phyloP scores from a whole-genome alignment of 2,113 vertebrate species.

The Turdus rufiventris region DNA sequence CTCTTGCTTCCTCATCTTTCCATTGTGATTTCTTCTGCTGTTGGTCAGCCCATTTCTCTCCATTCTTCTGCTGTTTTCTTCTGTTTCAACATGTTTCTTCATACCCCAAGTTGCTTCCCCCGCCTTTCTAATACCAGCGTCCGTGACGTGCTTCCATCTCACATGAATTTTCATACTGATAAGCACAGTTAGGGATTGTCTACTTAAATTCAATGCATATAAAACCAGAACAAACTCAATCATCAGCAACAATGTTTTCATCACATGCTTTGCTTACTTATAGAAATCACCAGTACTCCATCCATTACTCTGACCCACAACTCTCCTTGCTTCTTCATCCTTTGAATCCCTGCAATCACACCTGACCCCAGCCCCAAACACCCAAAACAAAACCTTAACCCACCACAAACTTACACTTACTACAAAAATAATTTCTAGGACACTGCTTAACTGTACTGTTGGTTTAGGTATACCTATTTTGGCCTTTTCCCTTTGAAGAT shows the following conservation, averaged over 20 bases:
- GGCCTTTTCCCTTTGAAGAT: background rate
- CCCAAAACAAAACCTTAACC: background rate
- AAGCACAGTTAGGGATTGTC: background rate
- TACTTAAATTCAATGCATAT: background rate
- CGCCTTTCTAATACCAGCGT: background rate
- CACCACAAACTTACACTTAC: background rate
- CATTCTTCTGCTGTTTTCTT: background rate
- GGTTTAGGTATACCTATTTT: background rate
- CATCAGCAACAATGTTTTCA: background rate
- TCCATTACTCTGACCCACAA: background rate
- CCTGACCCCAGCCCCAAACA: background rate
- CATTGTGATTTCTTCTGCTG: background rate
- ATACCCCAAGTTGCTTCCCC: fast-evolving
- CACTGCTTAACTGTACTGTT: background rate
- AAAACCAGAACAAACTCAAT: background rate
- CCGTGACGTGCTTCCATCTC: background rate
- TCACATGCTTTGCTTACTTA: background rate
- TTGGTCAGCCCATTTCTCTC: background rate
- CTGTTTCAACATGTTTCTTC: background rate
- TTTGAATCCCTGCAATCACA: background rate
- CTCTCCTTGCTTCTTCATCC: background rate
- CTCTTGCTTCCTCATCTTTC: background rate
- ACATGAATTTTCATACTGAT: background rate
- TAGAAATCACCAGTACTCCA: background rate
- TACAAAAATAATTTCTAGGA: background rate